phyloP scores from a whole-genome alignment of 2,113 vertebrate genomes.

The Hippocampus barbouri region DNA sequence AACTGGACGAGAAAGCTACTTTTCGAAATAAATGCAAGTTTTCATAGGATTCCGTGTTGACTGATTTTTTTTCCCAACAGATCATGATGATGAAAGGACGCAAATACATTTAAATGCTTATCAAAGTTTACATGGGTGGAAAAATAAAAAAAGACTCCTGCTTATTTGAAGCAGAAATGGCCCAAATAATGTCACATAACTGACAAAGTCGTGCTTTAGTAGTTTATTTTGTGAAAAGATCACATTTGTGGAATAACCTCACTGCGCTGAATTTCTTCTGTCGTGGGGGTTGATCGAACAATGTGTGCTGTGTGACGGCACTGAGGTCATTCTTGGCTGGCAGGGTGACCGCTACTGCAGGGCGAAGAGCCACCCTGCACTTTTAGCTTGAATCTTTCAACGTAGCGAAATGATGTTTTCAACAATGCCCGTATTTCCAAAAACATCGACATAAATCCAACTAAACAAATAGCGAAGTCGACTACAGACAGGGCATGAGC shows the following conservation, averaged over 20 bases:
- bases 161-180: background rate
- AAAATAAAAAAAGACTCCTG: background rate
- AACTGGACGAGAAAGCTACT: slow-evolving; percentile 83
- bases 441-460: too few relatives aligned
- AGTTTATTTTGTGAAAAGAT: background rate
- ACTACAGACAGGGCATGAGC: too few relatives aligned
- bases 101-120: too few relatives aligned
- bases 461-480: too few relatives aligned
- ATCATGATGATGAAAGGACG: background rate
- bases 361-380: too few relatives aligned
- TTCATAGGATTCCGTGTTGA: slow-evolving; percentile 70
- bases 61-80: slow-evolving; percentile 17
- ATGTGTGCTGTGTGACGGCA: slow-evolving; percentile 8
- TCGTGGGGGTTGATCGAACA: slow-evolving; percentile 15
- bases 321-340: too few relatives aligned
- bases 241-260: slow-evolving; percentile 27
- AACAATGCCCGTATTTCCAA: too few relatives aligned
- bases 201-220: background rate
- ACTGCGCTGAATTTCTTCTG: slow-evolving; percentile 32
- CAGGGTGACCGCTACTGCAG: too few relatives aligned
- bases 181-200: background rate
- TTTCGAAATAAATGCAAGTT: slow-evolving; percentile 93
- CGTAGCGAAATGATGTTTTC: too few relatives aligned
- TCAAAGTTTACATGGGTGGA: background rate
- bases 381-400: too few relatives aligned